Base-by-base conservation (phyloP, 1,140 invertebrate species). In the Musca vetustissima region DNA sequence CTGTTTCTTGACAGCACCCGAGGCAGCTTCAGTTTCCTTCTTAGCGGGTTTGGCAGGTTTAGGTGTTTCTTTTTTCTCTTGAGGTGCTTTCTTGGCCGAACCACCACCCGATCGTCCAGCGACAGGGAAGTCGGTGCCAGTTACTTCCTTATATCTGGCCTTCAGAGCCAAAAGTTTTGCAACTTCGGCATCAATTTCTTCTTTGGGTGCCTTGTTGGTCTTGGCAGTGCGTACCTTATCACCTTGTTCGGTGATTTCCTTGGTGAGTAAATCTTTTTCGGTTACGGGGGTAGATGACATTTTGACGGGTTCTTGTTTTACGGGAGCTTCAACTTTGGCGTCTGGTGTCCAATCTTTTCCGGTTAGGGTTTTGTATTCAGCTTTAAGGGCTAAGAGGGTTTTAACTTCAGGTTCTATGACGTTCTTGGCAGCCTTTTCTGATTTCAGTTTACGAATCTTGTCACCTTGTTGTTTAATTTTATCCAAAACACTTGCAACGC, bases 91-190 rank as follows among this genome's bases (percentile, higher is more conserved):
- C 25, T 13, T 81, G 72, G 32, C 76, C 9, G 66, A 73, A 64
- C 77, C 71, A 75, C 84, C 73, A 66, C 78, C 82, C 0, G 79
- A 70, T 72, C 84, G 75, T 68, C 78, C 83, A 4, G 85, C 83
- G 50, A 84, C 83, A 4, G 84, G 85, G 74, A 87, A 88, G 69
- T 93, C 91, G 50, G 85, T 84, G 6, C 91, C 92, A 4, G 91
- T 91, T 22, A 87, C 75, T 53, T 85, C 84, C 84, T 96, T 96
- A 78, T 92, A 97, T 66, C 93, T 86, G 1, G 83, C 85, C 84
- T 97, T 97, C 3, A 97, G 82, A 21, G 85, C 83, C 68, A 95
- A 82, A 32, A 97, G 84, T 64, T 84, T 83, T 80, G 92, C 88
- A n/a, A 95, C 92, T 75, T 88, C 91, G 14, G 82, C 84, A 73